Evolutionary conservation across 2,797 vertebrate species (phyloP).

Genomic region (Leptodactylus fallax): DNA sequence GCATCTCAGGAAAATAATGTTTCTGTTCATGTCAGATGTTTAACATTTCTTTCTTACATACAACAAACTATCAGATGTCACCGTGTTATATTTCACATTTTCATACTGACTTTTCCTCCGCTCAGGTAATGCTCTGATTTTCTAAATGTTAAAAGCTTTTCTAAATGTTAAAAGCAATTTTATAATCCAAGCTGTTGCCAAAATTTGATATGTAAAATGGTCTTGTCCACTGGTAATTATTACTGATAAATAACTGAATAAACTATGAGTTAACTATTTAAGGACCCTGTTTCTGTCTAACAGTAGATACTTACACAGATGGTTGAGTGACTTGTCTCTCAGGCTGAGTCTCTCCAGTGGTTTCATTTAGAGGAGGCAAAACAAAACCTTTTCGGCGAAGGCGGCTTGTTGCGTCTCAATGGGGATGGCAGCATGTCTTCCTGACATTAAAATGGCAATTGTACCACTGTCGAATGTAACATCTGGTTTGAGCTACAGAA

Average conservation of each 20-base stretch:
- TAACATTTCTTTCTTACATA: not conserved
- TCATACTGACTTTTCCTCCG: not conserved
- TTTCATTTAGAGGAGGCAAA: not conserved
- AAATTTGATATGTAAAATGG: constrained; percentile 1
- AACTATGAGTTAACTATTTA: not conserved
- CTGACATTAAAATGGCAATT: not conserved
- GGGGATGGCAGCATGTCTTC: not conserved
- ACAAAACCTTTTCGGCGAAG: not conserved
- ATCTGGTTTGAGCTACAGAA: not conserved
- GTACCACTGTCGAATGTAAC: not conserved
- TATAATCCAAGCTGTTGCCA: not conserved
- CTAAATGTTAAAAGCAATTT: constrained; percentile 6
- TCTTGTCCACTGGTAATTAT: constrained; percentile 11
- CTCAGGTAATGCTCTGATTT: not conserved
- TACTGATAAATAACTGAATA: not conserved
- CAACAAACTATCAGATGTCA: not conserved
- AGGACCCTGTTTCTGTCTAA: no score
- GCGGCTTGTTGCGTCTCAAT: not conserved
- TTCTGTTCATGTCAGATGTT: not conserved
- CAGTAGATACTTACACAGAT: not conserved
- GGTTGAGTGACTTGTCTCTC: not conserved
- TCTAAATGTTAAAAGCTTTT: constrained; percentile 33
- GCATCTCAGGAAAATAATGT: no score
- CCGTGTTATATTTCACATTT: constrained; percentile 16
- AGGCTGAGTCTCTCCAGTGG: not conserved